These are phyloP conservation scores for Rhaphigaster nebulosa DNA, from an alignment of 2,888 invertebrate genomes.

Conservation along the genomic window DNA sequence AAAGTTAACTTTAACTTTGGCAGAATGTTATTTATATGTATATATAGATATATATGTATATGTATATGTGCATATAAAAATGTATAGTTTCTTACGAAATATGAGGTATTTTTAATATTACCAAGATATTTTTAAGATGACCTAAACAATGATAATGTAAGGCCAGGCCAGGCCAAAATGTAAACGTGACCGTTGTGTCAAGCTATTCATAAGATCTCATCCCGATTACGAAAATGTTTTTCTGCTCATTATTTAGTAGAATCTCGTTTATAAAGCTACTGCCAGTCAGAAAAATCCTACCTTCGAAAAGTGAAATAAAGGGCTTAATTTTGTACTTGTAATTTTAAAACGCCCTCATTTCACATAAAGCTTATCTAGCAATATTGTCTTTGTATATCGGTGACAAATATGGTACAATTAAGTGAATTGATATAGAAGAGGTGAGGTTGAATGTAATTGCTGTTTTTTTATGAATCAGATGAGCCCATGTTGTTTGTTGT, in stretches of 20 bases:
- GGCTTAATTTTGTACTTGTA: slow-evolving; percentile 42
- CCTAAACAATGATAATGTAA: slow-evolving; percentile 30
- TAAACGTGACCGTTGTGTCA: slow-evolving; percentile 6
- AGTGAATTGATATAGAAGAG: not conserved
- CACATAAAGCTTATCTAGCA: slow-evolving; percentile 5
- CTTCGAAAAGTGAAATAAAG: not conserved
- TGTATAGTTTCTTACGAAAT: slow-evolving; percentile 56
- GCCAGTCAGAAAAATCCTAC: slow-evolving; percentile 32
- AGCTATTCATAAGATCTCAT: slow-evolving; percentile 55
- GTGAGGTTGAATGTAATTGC: not conserved
- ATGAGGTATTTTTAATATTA: slow-evolving; percentile 59
- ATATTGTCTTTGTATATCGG: not conserved
- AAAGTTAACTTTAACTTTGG: slow-evolving; percentile 53
- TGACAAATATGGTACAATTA: not conserved
- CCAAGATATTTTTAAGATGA: slow-evolving; percentile 57
- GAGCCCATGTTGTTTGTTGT: not conserved
- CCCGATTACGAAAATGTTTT: slow-evolving; percentile 41
- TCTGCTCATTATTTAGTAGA: slow-evolving; percentile 48
- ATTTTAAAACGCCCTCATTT: slow-evolving; percentile 20
- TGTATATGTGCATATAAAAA: slow-evolving; percentile 48
- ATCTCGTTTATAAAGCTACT: slow-evolving; percentile 42
- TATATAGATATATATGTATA: slow-evolving; percentile 52
- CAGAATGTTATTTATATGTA: slow-evolving; percentile 56
- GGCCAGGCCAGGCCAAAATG: not conserved
- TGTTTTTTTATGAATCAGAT: slow-evolving; percentile 1